Base-by-base conservation (phyloP, 92 coral and sea anemone genomes). In the Virgularia gustaviana region DNA sequence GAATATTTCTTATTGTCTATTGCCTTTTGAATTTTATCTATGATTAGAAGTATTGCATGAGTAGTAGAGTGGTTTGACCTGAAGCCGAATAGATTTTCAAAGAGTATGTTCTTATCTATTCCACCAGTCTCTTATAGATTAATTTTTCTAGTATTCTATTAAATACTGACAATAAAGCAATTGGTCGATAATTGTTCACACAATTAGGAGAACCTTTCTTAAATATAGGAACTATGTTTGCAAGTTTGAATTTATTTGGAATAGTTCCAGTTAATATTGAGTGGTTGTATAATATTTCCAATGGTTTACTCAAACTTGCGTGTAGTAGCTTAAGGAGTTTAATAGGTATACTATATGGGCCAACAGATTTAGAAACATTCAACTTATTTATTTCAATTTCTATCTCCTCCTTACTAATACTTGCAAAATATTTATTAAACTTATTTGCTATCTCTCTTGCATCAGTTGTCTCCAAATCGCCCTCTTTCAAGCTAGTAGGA, bases 1-100 rank as follows among this genome's bases (percentile, higher is more conserved):
- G 86, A 82, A 71, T 38, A 82, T 12, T 44, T 9, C 12, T 62
- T 49, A 47, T 63, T 13, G 27, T 77, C 82, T 57, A 82, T 76
- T 5, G 82, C 77, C 32, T 42, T 60, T 77, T 76, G 86, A 10
- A 82, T 62, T 62, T 62, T 41, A 1, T 62, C 70, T 32, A 36
- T 43, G 16, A 77, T 77, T 13, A 42, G 43, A 55, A 65, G 63
- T 10, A 70, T 53, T 45, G 81, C 81, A 77, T 77, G 81, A 36
- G 49, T 2, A 1, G 81, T 77, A 42, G 81, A 77, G 31, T 77
- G 76, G 16, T 54, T 55, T 11, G 36, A 36, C n/a, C 78, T 25
- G 39, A 70, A 70, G 1, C 76, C 76, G 52, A 27, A 70, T 30
- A 49, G 76, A 0, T 70, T 70, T 7, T 70, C 67, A 72, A 13